Percentiles rank a stretch among this genome's conserved stretches.
phyloP scores from a whole-genome alignment of 2,797 vertebrate species.

The Lithobates sylvaticus region DNA sequence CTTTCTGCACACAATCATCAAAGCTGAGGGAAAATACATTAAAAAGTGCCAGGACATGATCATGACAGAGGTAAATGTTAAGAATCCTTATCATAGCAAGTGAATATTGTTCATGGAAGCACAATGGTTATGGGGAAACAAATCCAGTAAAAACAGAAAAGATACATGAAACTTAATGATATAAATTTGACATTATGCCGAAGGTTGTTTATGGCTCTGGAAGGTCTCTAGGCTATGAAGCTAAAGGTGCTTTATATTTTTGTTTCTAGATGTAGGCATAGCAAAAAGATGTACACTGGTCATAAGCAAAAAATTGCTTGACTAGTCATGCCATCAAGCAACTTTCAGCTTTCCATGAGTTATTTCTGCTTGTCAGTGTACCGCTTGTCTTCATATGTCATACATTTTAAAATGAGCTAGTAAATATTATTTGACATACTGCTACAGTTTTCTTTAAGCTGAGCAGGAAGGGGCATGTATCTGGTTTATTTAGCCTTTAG shows the following conservation, averaged over 20 bases:
- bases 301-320: neutral
- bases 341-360: neutral
- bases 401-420: neutral
- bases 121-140: neutral
- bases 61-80: constrained; percentile 91
- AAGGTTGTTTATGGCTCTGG: neutral
- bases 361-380: neutral
- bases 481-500: neutral
- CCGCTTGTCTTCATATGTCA: neutral
- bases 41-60: constrained; percentile 99
- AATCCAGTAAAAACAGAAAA: no score
- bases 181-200: neutral
- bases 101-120: neutral
- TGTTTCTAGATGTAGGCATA: neutral
- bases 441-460: neutral
- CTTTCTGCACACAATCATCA: constrained; percentile 99
- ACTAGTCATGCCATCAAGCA: neutral
- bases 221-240: neutral
- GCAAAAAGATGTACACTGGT: neutral
- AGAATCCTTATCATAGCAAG: neutral
- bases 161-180: neutral
- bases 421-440: neutral
- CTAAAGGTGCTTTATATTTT: neutral
- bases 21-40: constrained; percentile 97
- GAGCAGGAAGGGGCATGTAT: neutral